Evolutionary conservation across 2,888 invertebrate species (phyloP), one percentile per base, ranked within the genome.

Genomic region (Melieria omissa): DNA sequence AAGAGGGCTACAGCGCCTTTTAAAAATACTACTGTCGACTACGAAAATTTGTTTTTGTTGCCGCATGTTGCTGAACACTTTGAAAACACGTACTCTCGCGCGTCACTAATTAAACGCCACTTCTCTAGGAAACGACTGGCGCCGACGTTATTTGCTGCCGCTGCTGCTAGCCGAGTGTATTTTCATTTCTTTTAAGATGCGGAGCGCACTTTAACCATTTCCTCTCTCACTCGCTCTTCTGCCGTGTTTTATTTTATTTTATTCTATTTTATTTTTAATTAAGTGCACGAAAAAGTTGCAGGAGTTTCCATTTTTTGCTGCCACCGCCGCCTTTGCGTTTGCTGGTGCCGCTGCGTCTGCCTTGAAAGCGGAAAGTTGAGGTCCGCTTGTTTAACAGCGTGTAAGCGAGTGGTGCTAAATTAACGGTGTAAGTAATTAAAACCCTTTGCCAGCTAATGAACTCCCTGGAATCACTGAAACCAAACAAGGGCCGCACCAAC

Each of bases 371-470:
- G 65, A 65, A 73, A 74, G 70, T 73, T 73, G 74, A 73, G 80
- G 78, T 79, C 79, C 78, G 77, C 82, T 83, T 85, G 86, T 86
- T 85, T 84, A 85, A 84, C 85, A 84, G 84, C 77, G 86, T 85
- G 84, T 83, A 83, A 84, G 84, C 85, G 83, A 85, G 85, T 85
- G 85, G 82, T 82, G 85, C 85, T 85, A 86, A 86, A 85, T 86
- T 85, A 86, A 85, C 85, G 83, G 86, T 84, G 85, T 83, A 85
- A 85, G 85, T 86, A 86, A 85, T 86, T 85, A 84, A 83, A 78
- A 81, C 84, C 83, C 54, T 83, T 84, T 82, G 83, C 83, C 78
- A 80, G 81, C 78, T 84, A 84, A 84, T 84, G 83, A 84, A 84
- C 84, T 84, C 80, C 79, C 74, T 78, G 61, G 57, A 63, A 58